phyloP scores from a whole-genome alignment of 2,113 vertebrate genomes.

The Prinia subflava region DNA sequence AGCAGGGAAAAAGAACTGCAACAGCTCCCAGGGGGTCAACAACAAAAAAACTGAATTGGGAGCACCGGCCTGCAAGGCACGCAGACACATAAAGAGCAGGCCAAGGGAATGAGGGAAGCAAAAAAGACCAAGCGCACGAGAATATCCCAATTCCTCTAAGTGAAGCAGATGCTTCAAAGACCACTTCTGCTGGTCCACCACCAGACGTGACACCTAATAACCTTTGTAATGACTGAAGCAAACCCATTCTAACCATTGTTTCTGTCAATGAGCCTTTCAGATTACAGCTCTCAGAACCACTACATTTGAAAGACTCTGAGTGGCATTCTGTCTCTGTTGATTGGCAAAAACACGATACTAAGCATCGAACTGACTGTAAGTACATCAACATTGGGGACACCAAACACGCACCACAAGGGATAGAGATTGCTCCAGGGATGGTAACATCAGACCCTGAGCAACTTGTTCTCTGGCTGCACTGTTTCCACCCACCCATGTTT shows the following conservation, averaged over 20 bases:
- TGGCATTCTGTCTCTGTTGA: background rate
- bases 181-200: too few relatives aligned
- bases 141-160: too few relatives aligned
- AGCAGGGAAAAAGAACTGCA: too few relatives aligned
- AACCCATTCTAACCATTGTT: background rate
- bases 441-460: background rate
- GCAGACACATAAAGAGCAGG: background rate
- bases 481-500: background rate
- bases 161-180: too few relatives aligned
- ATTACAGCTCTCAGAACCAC: background rate
- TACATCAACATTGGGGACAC: background rate
- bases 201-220: too few relatives aligned
- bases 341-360: background rate
- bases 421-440: background rate
- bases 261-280: background rate
- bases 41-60: background rate
- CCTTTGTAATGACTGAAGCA: too few relatives aligned
- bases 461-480: background rate
- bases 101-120: background rate
- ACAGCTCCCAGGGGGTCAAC: background rate
- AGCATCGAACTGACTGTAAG: background rate
- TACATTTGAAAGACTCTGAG: background rate
- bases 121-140: too few relatives aligned
- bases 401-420: background rate
- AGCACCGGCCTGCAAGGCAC: fast-evolving